Evolutionary conservation across 2,113 vertebrate species (phyloP), one percentile per base, ranked within the genome.

Genomic region (Epinephelus fuscoguttatus): DNA sequence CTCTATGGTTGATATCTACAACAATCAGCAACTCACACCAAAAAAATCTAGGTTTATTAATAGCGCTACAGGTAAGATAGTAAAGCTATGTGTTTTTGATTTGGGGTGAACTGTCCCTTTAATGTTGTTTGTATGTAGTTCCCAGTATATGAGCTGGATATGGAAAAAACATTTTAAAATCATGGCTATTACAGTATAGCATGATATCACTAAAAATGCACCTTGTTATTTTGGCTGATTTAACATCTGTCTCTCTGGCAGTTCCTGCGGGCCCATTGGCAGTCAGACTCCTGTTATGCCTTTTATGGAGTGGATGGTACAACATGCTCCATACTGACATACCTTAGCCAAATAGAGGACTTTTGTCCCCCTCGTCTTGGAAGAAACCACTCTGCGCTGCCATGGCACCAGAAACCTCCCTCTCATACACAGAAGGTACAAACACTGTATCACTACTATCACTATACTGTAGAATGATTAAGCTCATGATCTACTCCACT

Each of bases 261-360:
- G 95, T 95, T 94, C 68, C 85, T 95, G 68, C 86, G 49, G 45
- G 77, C 84, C 14, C 88, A 42, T 1, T 95, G 95, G 95, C 85
- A 90, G 63, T 89, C 93, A 30, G 95, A 95, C 81, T 88, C 93
- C 17, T 95, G 95, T 78, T 95, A 95, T 62, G 87, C 88, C 37
- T 94, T 94, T 79, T 95, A 95, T 37, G 94, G 94, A 6, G 93
- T 95, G 78, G 89, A 95, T 70, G 95, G 94, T 23, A 89, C 89
- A 66, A 88, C 84, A 69, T 95, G 95, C 83, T 94, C 95, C 66
- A 84, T 95, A 72, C 60, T 95, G 76, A 88, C 89, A 27, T 95
- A 95, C 88, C 94, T 95, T 56, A 93, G 94, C 60, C 89, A 91
- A 75, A 91, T 79, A 79, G 95, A 95, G 52, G 88, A 92, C 83